Percentiles rank a stretch among this genome's conserved stretches.
Conservation (phyloP, 2,113 vertebrate species). For the Varanus salvator region DNA sequence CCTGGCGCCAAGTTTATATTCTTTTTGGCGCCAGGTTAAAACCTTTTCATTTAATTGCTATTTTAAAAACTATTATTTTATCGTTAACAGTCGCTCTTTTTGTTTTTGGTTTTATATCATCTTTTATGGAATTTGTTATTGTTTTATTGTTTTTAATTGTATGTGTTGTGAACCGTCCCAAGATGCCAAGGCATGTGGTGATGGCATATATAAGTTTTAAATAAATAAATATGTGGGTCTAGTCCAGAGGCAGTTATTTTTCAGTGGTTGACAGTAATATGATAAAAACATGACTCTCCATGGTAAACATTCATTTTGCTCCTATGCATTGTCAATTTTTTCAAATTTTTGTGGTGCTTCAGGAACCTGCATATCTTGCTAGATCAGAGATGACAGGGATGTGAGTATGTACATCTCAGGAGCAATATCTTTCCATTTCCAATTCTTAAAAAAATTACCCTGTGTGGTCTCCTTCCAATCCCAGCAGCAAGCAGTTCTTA, state of each 20-base stretch:
- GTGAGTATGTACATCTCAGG: neutral
- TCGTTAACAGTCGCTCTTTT: too few species aligned
- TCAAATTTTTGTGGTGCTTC: neutral
- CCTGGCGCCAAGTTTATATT: too few species aligned
- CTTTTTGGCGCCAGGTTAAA: too few species aligned
- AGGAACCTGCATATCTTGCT: neutral
- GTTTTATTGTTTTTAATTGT: too few species aligned
- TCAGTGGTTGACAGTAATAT: neutral
- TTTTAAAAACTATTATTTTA: too few species aligned
- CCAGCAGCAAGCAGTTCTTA: neutral
- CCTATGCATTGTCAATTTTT: neutral
- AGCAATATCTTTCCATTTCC: neutral
- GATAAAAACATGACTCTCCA: neutral
- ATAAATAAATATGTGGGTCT: too few species aligned
- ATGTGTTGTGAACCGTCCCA: too few species aligned
- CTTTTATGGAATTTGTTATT: too few species aligned
- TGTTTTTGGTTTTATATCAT: too few species aligned
- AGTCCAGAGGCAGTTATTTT: neutral
- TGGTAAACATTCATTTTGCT: neutral
- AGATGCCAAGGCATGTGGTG: too few species aligned
- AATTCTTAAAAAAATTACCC: neutral
- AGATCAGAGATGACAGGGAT: neutral
- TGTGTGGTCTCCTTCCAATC: neutral
- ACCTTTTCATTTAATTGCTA: too few species aligned
- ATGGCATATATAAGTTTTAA: too few species aligned